Evolutionary conservation across 2,888 invertebrate species (phyloP).

Genomic region (Cerastis leucographa): DNA sequence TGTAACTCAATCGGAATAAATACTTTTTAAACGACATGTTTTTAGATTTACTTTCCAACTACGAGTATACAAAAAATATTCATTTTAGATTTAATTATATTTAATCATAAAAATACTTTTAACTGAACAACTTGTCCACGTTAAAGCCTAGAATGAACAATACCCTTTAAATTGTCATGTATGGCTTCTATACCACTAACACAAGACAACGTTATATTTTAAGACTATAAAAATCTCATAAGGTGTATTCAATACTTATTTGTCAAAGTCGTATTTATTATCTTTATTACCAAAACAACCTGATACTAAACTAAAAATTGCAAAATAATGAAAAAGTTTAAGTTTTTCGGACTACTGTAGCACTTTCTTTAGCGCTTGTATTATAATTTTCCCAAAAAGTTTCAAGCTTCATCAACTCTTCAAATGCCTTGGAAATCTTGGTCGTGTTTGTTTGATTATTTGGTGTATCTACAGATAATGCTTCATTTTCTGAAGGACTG

Average conservation of each 20-base stretch:
- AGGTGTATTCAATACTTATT: background rate
- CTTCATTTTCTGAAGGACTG: constrained; percentile 29
- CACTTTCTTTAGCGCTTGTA: background rate
- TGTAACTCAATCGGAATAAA: too few species aligned
- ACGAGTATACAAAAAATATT: too few species aligned
- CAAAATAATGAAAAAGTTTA: background rate
- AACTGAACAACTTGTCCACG: too few species aligned
- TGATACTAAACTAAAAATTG: background rate
- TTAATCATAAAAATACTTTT: too few species aligned
- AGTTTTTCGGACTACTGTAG: background rate
- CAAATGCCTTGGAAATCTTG: background rate
- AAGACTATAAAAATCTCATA: background rate
- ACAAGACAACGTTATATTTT: background rate
- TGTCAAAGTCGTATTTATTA: background rate
- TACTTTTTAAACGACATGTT: too few species aligned
- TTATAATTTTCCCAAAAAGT: constrained; percentile 1
- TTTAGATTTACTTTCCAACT: too few species aligned
- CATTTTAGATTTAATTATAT: too few species aligned
- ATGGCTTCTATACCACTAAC: background rate
- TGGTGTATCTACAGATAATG: background rate
- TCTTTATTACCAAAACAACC: background rate
- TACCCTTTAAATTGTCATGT: too few species aligned
- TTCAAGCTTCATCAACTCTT: constrained; percentile 11
- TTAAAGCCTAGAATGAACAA: too few species aligned
- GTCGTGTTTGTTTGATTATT: background rate